Evolutionary conservation across 2,888 invertebrate species (phyloP).

Genomic region (Drosophila parthenogenetica): DNA sequence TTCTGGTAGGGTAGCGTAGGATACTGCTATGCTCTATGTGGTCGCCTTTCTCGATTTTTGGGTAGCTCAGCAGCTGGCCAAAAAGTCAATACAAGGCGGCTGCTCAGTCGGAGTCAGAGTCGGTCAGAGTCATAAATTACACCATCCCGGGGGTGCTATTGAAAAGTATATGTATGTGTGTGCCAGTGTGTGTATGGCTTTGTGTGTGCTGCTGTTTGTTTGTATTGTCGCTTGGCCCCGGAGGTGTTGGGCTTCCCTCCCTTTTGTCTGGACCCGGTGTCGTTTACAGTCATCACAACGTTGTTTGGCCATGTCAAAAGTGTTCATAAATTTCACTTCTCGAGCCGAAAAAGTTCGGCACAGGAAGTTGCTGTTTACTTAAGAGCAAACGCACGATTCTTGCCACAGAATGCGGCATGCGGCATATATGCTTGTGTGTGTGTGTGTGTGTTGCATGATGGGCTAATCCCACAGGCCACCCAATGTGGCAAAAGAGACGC

Average conservation of each 20-base stretch:
- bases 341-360: constrained; percentile 57
- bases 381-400: constrained; percentile 32
- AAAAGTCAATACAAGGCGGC: constrained; percentile 72
- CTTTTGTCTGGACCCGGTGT: constrained; percentile 33
- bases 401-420: constrained; percentile 47
- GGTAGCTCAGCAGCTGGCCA: constrained; percentile 47
- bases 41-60: constrained; percentile 1
- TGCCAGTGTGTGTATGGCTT: constrained; percentile 27
- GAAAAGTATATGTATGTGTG: constrained; percentile 56
- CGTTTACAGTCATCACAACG: constrained; percentile 33
- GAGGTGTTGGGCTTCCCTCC: constrained; percentile 59
- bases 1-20: background rate
- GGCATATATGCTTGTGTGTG: constrained; percentile 7
- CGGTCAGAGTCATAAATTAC: constrained; percentile 79
- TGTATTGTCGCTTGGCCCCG: constrained; percentile 61
- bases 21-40: background rate
- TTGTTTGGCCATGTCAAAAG: constrained; percentile 69
- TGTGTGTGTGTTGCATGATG: constrained; percentile 28
- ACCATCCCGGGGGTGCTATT: constrained; percentile 79
- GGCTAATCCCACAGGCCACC: constrained; percentile 34
- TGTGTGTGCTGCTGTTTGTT: constrained; percentile 44
- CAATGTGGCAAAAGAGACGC: constrained; percentile 26
- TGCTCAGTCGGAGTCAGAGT: constrained; percentile 50
- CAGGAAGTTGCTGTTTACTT: constrained; percentile 80
- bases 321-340: constrained; percentile 74